phyloP scores from a whole-genome alignment of 64 coral and sea anemone genomes.

The Orbicella faveolata region DNA sequence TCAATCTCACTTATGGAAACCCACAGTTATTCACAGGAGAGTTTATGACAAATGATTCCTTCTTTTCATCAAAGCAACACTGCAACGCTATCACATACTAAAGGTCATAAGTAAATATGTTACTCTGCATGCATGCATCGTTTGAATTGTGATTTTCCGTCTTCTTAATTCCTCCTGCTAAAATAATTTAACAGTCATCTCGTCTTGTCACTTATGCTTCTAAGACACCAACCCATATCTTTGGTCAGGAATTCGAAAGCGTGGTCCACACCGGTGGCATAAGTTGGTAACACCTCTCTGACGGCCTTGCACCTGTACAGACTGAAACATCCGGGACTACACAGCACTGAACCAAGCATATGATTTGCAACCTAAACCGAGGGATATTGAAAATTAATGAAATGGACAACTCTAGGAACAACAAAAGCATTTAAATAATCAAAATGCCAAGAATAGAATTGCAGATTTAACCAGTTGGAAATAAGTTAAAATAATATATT shows the following conservation, averaged over 20 bases:
- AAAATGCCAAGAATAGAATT: too few species aligned
- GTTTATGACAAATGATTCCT: too few species aligned
- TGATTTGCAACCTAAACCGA: slow-evolving; percentile 78
- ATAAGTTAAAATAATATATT: too few species aligned
- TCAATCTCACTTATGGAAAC: too few species aligned
- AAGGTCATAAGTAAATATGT: too few species aligned
- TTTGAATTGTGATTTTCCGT: neutral
- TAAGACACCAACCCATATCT: slow-evolving; percentile 80
- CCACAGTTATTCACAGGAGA: too few species aligned
- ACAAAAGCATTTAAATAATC: too few species aligned
- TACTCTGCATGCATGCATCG: neutral
- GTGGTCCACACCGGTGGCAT: slow-evolving; percentile 62
- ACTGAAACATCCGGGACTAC: slow-evolving; percentile 92
- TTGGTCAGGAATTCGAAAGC: slow-evolving; percentile 87
- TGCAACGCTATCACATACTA: too few species aligned
- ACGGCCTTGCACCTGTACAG: slow-evolving; percentile 82
- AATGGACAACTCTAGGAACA: neutral
- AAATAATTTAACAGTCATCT: neutral
- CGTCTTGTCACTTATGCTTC: neutral
- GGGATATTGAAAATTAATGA: neutral
- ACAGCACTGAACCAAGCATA: slow-evolving; percentile 87
- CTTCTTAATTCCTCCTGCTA: neutral
- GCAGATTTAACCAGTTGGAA: too few species aligned
- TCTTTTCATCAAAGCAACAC: too few species aligned
- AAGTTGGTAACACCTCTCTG: slow-evolving; percentile 69